Evolutionary conservation across 1,140 invertebrate genomes (phyloP), one percentile per base, ranked within the genome.

Genomic region (Glomeris maerens): DNA sequence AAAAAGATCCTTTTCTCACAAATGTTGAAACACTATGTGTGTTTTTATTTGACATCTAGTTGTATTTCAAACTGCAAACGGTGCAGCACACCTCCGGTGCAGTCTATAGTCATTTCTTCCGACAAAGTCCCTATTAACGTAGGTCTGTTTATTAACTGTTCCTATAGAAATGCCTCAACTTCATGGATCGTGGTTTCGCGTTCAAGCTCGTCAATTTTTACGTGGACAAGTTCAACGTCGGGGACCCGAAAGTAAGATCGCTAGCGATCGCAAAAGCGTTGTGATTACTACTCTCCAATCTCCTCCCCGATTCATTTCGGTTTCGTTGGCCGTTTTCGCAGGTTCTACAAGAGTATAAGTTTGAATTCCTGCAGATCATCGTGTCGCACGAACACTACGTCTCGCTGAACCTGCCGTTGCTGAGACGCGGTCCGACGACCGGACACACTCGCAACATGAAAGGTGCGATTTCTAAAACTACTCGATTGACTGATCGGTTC

Each of bases 381-480:
- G 93, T 86, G 62, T 84, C 83, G 22, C 91, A 96, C 60, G 92
- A 96, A 64, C 92, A 90, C 71, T 96, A 82, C 68, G 77, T 88
- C 51, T 78, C 79, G 7, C 80, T 89, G 53, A 95, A 90, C 73
- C 74, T 88, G 56, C 92, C 84, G 2, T 73, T 85, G 50, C 75
- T 79, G 61, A 74, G 78, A 52, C 55, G 48, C 48, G 54, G 47
- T 60, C n/a, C 50, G 61, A 49, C 45, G 29, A 52, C 57, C 60
- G 54, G 61, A 60, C 45, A 67, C 62, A 52, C 64, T 14, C 58
- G 62, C 49, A 69, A 67, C 47, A 56, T 56, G 55, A 69, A 69
- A 69, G 68, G 68, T 70, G 57, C n/a, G n/a, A n/a, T n/a, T n/a
- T n/a, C n/a, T n/a, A n/a, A n/a, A n/a, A n/a, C n/a, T n/a, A n/a